Evolutionary conservation across 2,113 vertebrate species (phyloP).

Genomic region (Upupa epops): DNA sequence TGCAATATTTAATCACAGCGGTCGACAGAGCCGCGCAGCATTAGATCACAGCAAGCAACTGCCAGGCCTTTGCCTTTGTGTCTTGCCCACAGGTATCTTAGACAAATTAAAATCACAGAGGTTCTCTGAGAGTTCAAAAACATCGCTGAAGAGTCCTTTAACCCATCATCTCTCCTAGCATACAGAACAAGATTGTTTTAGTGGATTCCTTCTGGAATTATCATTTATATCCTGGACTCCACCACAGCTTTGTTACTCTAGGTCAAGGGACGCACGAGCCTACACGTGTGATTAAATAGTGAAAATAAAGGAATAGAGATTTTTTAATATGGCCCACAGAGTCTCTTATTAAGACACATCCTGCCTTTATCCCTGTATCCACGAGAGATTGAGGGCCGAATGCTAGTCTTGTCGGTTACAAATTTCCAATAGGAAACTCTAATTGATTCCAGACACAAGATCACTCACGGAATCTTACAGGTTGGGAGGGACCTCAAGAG

Average conservation of each 20-base stretch:
- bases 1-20: constrained; percentile 32
- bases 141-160: neutral
- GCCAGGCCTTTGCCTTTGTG: neutral
- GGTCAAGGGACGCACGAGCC: neutral
- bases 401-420: neutral
- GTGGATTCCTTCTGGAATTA: neutral
- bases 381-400: neutral
- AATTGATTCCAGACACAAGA: neutral
- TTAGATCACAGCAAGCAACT: neutral
- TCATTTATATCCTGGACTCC: neutral
- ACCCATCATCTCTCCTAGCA: neutral
- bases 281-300: neutral
- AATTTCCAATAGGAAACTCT: neutral
- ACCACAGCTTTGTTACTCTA: neutral
- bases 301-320: neutral
- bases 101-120: constrained; percentile 17
- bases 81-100: neutral
- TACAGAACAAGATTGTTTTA: neutral
- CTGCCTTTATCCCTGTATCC: neutral
- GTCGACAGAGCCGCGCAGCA: neutral
- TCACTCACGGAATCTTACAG: no score
- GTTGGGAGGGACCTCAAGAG: no score
- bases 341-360: neutral
- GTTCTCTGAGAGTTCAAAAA: constrained; percentile 17
- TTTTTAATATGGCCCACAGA: neutral